Base-by-base conservation (phyloP, 1,140 invertebrate genomes). In the Teleogryllus occipitalis region DNA sequence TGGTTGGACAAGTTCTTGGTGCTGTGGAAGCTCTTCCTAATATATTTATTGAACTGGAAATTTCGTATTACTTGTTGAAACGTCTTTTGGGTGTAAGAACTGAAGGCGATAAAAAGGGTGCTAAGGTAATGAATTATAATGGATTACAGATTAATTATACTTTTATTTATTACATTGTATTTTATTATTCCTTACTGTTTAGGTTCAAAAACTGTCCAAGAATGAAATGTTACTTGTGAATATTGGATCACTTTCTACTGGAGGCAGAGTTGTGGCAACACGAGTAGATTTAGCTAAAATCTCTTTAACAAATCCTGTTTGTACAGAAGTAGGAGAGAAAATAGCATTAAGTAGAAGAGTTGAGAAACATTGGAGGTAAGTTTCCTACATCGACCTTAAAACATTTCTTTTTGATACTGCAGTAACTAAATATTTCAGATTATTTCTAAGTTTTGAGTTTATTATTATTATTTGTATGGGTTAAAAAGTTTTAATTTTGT, bases 211-310 rank as follows among this genome's bases (percentile, higher is more conserved):
- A 85, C 86, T 98, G 80, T 89, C 93, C 7, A 97, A 93, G 85
- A 93, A 91, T 83, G 97, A 98, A 89, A 92, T 98, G 49, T 87
- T 99, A 47, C 91, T 99, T 87, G 97, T 99, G 0, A 99, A 99
- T 87, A 99, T 99, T 86, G 98, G 98, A 10, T 99, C 98, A 0
- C 87, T 99, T 75, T 99, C 98, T 81, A 99, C 98, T 39, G 98
- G 98, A 75, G 98, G 98, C 7, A 89, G 97, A 83, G 98, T 99
- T 5, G 88, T 97, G 47, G 98, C 97, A 46, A 98, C 98, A 0
- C 98, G 95, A 85, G 96, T 93, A 83, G 98, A 99, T 92, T 93
- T 99, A 85, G 98, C 98, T 7, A 99, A 99, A 87, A 98, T 99
- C 80, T 93, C 94, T 73, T 89, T 99, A 46, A 98, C 96, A 18